Evolutionary conservation across 2,888 invertebrate species (phyloP).

Genomic region (Cyaniris semiargus): DNA sequence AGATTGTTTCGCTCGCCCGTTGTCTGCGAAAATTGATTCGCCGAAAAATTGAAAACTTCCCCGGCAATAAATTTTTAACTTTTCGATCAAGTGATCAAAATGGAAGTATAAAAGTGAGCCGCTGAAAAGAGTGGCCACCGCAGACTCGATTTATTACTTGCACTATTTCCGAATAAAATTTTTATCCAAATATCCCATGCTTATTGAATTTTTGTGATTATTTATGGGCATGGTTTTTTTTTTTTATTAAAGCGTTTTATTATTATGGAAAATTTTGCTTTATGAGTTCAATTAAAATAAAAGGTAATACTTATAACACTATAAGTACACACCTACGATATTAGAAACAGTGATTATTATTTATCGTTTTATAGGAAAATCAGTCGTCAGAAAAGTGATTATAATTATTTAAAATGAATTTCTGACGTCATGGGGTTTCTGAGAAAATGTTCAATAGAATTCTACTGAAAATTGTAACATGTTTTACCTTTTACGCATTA

Average conservation of each 20-base stretch:
- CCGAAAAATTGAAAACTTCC: conserved; percentile 66
- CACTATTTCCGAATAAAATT: conserved; percentile 56
- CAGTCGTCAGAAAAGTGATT: no score
- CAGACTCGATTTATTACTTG: conserved; percentile 72
- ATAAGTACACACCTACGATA: no score
- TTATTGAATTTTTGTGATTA: conserved; percentile 19
- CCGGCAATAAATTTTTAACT: conserved; percentile 73
- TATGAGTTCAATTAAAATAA: not conserved
- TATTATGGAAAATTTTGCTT: not conserved
- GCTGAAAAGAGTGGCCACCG: conserved; percentile 64
- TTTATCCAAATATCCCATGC: conserved; percentile 51
- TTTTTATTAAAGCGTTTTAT: not conserved
- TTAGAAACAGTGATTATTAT: no score
- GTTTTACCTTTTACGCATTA: no score
- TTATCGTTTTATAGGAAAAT: no score
- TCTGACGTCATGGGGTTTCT: no score
- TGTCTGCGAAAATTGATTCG: conserved; percentile 54
- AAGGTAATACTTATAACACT: not conserved
- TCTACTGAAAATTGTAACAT: no score
- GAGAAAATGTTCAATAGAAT: no score
- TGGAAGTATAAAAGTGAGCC: conserved; percentile 70
- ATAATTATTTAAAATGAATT: no score
- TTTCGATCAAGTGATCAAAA: conserved; percentile 74
- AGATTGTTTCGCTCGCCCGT: conserved; percentile 53
- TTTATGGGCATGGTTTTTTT: not conserved